Percentiles rank a stretch among this genome's conserved stretches.
These are phyloP conservation scores for Junonia oenone DNA, from an alignment of 2,888 invertebrate species.

Conservation along the genomic window DNA sequence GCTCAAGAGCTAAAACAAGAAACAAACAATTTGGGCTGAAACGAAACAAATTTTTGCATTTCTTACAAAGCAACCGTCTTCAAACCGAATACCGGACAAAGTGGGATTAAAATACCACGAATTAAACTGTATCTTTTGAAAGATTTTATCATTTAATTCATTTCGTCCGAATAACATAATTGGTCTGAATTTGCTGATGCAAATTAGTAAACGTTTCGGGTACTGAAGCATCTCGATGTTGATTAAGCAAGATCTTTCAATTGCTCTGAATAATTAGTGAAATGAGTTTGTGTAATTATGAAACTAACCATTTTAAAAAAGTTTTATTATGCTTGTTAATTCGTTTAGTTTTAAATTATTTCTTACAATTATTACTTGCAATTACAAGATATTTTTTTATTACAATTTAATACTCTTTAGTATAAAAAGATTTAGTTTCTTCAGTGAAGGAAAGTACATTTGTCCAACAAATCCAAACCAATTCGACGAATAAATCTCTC, in stretches of 20 bases:
- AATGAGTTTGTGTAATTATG: neutral
- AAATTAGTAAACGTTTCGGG: neutral
- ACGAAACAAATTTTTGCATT: slow-evolving; percentile 2
- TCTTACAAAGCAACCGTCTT: neutral
- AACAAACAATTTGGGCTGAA: slow-evolving; percentile 12
- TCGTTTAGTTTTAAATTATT: too few relatives aligned
- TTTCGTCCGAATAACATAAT: neutral
- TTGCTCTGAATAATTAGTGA: neutral
- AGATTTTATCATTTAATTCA: neutral
- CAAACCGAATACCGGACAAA: neutral
- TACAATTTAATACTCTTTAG: too few relatives aligned
- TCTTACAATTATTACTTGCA: too few relatives aligned
- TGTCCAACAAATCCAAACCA: too few relatives aligned
- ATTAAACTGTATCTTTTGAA: neutral
- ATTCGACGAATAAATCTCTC: too few relatives aligned
- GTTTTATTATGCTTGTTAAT: too few relatives aligned
- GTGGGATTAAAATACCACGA: neutral
- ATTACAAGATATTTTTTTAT: too few relatives aligned
- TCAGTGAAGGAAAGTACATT: too few relatives aligned
- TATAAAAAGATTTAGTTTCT: too few relatives aligned
- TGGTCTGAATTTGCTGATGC: neutral
- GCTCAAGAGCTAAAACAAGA: slow-evolving; percentile 4
- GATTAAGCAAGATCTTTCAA: neutral
- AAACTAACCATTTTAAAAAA: too few relatives aligned
- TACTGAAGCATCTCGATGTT: neutral